Conservation (phyloP, 2,888 invertebrate species). For the Drosophila putrida region DNA sequence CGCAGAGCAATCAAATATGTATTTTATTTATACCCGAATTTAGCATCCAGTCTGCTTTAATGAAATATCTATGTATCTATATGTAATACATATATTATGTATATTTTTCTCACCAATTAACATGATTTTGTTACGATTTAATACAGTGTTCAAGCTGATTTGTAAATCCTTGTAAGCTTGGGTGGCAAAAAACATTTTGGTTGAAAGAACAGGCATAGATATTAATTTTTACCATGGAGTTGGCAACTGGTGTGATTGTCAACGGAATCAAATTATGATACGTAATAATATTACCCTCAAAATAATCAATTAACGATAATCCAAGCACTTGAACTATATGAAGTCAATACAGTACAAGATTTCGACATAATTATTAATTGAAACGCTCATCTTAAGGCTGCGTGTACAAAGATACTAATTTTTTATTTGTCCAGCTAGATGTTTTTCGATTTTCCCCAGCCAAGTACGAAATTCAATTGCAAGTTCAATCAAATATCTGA, state of each 20-base stretch:
- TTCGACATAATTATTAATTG: no score
- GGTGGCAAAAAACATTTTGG: neutral
- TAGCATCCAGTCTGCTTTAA: neutral
- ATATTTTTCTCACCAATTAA: neutral
- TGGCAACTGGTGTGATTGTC: neutral
- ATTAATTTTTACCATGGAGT: neutral
- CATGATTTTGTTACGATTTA: neutral
- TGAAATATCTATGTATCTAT: neutral
- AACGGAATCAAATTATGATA: neutral
- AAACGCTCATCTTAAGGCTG: no score
- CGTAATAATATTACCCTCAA: no score
- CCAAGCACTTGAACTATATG: neutral
- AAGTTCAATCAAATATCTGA: no score
- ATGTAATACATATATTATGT: neutral
- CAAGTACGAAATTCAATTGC: no score
- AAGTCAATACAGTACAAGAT: no score
- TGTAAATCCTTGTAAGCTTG: conserved; percentile 4
- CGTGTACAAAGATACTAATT: no score
- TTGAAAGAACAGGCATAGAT: neutral
- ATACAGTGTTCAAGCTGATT: conserved; percentile 23
- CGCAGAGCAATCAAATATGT: conserved; percentile 39
- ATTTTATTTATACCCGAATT: conserved; percentile 22
- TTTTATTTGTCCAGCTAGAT: no score
- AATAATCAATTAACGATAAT: neutral
- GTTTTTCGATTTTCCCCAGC: no score